Percentiles rank a stretch among this genome's conserved stretches.
Conservation (phyloP, 2,113 vertebrate genomes). For the Xerus inauris region DNA sequence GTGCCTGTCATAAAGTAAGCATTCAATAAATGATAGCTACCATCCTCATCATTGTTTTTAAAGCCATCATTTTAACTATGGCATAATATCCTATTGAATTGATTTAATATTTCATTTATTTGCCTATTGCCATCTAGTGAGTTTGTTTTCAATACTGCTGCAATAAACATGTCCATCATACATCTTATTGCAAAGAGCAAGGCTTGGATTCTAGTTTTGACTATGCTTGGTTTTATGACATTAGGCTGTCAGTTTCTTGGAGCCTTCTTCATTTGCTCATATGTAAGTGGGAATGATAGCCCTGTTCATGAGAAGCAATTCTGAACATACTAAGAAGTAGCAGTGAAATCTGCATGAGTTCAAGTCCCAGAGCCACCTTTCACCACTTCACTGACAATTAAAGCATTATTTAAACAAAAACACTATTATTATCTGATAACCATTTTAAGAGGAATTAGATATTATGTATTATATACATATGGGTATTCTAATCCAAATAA, state of each 20-base stretch:
- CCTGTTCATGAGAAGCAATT: neutral
- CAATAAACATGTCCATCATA: neutral
- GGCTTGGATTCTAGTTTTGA: neutral
- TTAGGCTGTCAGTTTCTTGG: neutral
- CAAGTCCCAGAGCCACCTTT: neutral
- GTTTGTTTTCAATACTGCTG: neutral
- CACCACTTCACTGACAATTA: neutral
- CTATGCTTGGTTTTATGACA: neutral
- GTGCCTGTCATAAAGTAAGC: neutral
- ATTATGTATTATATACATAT: neutral
- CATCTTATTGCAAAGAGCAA: neutral
- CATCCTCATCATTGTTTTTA: neutral
- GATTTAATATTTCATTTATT: constrained; percentile 6
- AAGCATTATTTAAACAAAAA: neutral
- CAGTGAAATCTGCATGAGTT: neutral
- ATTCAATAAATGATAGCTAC: neutral
- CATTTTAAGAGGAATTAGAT: constrained; percentile 27
- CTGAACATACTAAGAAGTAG: neutral
- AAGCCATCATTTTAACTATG: neutral
- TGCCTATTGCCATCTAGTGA: neutral
- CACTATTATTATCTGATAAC: neutral
- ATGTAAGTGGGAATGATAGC: neutral
- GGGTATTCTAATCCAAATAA: neutral
- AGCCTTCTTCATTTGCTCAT: neutral
- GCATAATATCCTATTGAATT: neutral